Base-by-base conservation (phyloP, 2,113 vertebrate genomes). In the Microtus ochrogaster region DNA sequence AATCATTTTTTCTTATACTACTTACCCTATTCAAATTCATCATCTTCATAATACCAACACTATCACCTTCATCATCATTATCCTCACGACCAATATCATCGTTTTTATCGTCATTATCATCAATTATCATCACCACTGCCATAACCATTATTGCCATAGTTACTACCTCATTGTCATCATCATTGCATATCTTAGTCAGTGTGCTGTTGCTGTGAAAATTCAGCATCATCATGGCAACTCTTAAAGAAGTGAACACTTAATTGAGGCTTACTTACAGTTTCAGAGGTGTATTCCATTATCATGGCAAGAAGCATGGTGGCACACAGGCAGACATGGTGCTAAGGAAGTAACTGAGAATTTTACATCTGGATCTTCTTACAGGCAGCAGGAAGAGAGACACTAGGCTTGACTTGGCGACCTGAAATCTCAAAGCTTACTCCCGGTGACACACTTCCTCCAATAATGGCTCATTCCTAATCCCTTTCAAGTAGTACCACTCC, bases 21-120 rank as follows among this genome's bases (percentile, higher is more conserved):
- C 13, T 49, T 12, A n/a, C 13, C 14, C 30, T 16, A 8, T 49
- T 39, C 49, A 66, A 4, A 36, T 33, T 78, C 17, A 70, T 24
- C 12, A 16, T 26, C 22, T 66, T 41, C 7, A 26, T 33, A 85
- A 68, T 21, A 49, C 6, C 61, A 76, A 11, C 5, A 5, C 33
- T 12, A 79, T 10, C 22, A 39, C 13, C 63, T 44, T 19, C 30
- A 83, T 26, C 8, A 30, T 11, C 61, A 66, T 44, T 28, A 30
- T 21, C 7, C 28, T 30, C 8, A 7, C 0, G 5, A 5, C 13
- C 70, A 39, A 24, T 3, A 52, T 24, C 8, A 21, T 14, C 3
- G 3, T 14, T 21, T n/a, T 5, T 12, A 63, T 16, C 0, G 9
- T 8, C 19, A 61, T 1, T 3, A 47, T 4, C 47, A 47, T 65